Evolutionary conservation across 1,140 invertebrate genomes (phyloP), one percentile per base, ranked within the genome.

Genomic region (Cataglyphis hispanica): DNA sequence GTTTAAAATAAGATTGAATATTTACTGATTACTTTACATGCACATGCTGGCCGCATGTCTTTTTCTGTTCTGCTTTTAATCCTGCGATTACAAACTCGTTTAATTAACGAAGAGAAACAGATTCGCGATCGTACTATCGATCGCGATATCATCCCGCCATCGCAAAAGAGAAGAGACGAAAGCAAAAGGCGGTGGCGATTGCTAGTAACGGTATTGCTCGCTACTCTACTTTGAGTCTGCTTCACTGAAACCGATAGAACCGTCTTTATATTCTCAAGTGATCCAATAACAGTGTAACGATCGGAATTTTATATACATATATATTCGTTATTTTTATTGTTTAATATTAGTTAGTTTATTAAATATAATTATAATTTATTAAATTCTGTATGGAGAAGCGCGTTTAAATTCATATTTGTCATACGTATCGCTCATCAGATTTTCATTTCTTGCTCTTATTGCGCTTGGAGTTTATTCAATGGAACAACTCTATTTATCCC

Each of bases 141-240:
- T 63, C 13, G 13, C n/a, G 31, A 4, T 66, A 69, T 50, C 34
- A 19, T 50, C 10, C 10, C n/a, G 13, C 10, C 46, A 31, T 69
- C 43, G 34, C 34, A 53, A 40, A 69, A 81, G 34, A 22, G 58
- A 43, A 37, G 56, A 69, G 25, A 27, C 63, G 64, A 69, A 53
- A n/a, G 31, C 34, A 25, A 80, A 67, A 53, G 75, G 7, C 40
- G 16, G 19, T 31, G 27, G 22, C 46, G 75, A 64, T 22, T 77
- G 53, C 25, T 46, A 11, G 34, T 84, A 84, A 84, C 81, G 81
- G 69, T 75, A 75, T 46, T 63, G 56, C 67, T 74, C 19, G 46
- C 1, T 75, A 63, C 58, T 74, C 50, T 34, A 81, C 53, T 81
- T 75, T 60, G 58, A 11, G 40, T 75, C 25, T 56, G 25, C 63